A percentile compares a stretch with the other conserved stretches of the same genome.
phyloP scores from a whole-genome alignment of 2,888 invertebrate genomes.

The Lymantria monacha region DNA sequence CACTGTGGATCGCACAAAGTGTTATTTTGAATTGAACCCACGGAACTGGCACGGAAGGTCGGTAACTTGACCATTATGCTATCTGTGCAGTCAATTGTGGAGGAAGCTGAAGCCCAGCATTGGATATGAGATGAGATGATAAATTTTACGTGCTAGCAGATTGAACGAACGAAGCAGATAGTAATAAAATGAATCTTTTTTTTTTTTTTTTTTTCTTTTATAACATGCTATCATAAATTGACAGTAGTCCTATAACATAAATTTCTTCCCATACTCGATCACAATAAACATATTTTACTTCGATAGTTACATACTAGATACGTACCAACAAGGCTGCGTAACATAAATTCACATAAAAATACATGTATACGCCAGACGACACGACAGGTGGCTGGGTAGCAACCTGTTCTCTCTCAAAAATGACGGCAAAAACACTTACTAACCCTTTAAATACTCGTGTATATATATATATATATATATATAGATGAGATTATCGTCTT shows the following conservation, averaged over 20 bases:
- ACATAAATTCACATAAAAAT: conserved; percentile 33
- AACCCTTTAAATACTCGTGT: conserved; percentile 49
- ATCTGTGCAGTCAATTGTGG: too few species aligned
- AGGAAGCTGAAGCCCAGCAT: too few species aligned
- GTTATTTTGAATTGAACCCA: too few species aligned
- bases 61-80: too few species aligned
- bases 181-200: too few species aligned
- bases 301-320: conserved; percentile 9
- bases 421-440: conserved; percentile 70
- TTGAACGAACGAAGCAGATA: too few species aligned
- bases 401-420: conserved; percentile 61
- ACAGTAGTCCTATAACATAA: neutral
- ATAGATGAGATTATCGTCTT: conserved; percentile 12
- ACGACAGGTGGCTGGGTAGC: conserved; percentile 58
- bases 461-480: conserved; percentile 5
- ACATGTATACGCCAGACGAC: conserved; percentile 36
- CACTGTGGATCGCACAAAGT: too few species aligned
- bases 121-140: too few species aligned
- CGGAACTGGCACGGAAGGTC: too few species aligned
- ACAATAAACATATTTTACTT: conserved; percentile 17
- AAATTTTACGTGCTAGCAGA: too few species aligned
- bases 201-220: too few species aligned
- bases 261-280: conserved; percentile 10
- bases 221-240: neutral
- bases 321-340: conserved; percentile 15